A percentile compares a stretch with the other conserved stretches of the same genome.
Conservation (phyloP, 2,113 vertebrate genomes). For the Callocephalon fimbriatum region DNA sequence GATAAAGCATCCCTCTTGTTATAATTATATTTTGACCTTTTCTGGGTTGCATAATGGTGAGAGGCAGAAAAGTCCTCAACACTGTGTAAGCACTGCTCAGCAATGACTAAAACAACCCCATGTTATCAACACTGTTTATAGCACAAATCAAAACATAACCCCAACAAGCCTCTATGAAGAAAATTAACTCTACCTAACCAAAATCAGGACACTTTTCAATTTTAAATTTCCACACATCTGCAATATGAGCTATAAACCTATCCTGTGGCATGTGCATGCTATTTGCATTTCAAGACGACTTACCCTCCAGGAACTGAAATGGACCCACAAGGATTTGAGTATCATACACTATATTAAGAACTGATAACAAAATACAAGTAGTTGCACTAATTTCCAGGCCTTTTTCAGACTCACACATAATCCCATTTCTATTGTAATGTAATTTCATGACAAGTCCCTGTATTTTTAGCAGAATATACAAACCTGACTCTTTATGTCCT, state of each 20-base stretch:
- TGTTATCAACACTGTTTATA: neutral
- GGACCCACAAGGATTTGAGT: neutral
- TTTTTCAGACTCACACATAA: neutral
- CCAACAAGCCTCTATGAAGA: neutral
- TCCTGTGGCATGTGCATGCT: too few species aligned
- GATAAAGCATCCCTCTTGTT: too few species aligned
- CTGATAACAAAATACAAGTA: neutral
- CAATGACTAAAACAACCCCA: neutral
- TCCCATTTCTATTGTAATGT: neutral
- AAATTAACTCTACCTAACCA: neutral
- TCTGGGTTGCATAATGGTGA: too few species aligned
- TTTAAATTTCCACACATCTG: neutral
- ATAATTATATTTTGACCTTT: too few species aligned
- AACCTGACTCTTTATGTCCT: neutral
- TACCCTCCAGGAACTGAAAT: neutral
- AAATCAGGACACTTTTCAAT: neutral
- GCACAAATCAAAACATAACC: neutral
- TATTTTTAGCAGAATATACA: neutral
- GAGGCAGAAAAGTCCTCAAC: neutral
- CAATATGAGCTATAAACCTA: neutral
- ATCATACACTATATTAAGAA: neutral
- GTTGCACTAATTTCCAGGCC: neutral
- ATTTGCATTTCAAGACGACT: neutral
- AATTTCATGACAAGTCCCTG: neutral
- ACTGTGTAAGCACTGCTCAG: neutral